Base-by-base conservation (phyloP, 1,140 invertebrate species). In the Pentalonia nigronervosa region DNA sequence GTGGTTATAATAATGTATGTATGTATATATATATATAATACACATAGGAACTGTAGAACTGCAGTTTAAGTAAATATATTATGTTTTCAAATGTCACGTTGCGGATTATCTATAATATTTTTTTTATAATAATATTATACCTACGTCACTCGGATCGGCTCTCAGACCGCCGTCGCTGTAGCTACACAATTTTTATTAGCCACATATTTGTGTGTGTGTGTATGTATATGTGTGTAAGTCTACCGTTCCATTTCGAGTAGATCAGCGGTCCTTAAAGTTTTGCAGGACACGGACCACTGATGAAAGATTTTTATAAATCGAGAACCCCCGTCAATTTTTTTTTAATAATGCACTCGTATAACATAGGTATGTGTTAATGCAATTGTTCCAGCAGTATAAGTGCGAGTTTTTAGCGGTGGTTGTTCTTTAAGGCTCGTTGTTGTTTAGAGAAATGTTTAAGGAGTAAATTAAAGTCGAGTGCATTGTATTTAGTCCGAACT, bases 41-140 rank as follows among this genome's bases (percentile, higher is more conserved):
- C 6, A 41, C 45, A 47, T 88, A 88, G 47, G 86, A 88, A 88
- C 86, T 88, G 86, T 88, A 48, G n/a, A 50, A 7, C 47, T 88
- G 86, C 47, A 50, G 45, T 87, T 87, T 87, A 50, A 48, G 30
- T 88, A 88, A 50, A 88, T 50, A 67, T 67, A 50, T 11, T 50
- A 88, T 21, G 45, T 86, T 86, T 86, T 86, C 23, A 41, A 84
- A 84, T 14, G 23, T 84, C 60, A 76, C 60, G 60, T n/a, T 11
- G 14, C n/a, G 60, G 60, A 76, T 76, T 76, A 76, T n/a, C 60
- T 76, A 76, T n/a, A 76, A 83, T 83, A 83, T 9, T 83, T 21
- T 53, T 53, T 21, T 23, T 23, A 53, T 21, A 41, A 41, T 41
- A 41, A 53, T 23, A 21, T 20, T 20, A 81, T 81, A 81, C n/a